phyloP scores from a whole-genome alignment of 2,113 vertebrate species.

The Genyomyrus donnyi region DNA sequence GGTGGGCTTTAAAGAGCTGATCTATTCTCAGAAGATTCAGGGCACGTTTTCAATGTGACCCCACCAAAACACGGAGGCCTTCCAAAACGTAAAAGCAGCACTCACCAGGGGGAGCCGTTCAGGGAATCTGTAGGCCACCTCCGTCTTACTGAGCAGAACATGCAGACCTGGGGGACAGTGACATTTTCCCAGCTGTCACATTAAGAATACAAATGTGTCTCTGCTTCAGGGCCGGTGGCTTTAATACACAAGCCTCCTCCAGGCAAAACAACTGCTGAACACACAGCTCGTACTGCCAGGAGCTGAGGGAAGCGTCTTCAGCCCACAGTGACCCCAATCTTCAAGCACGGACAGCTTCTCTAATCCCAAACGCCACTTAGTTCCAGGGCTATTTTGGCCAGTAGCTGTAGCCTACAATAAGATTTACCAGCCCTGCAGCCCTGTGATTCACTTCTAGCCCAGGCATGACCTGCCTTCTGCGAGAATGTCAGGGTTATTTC shows the following conservation, averaged over 20 bases:
- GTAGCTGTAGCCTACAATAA: not conserved
- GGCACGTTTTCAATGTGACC: not conserved
- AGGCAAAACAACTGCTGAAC: not conserved
- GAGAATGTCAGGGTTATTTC: not conserved
- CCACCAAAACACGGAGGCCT: not conserved
- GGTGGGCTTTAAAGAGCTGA: not conserved
- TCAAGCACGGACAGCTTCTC: not conserved
- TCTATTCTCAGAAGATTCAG: not conserved
- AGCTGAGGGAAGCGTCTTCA: not conserved
- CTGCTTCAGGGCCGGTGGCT: not conserved
- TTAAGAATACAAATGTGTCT: not conserved
- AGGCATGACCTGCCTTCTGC: not conserved
- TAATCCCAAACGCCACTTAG: not conserved
- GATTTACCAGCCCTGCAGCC: not conserved
- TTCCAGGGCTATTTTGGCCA: not conserved
- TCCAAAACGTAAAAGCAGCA: slow-evolving; percentile 13
- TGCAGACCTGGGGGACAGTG: slow-evolving; percentile 72
- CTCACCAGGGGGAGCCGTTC: slow-evolving; percentile 90
- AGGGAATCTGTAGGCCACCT: slow-evolving; percentile 85
- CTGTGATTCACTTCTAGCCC: not conserved
- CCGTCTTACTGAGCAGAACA: slow-evolving; percentile 85
- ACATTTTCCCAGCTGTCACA: not conserved
- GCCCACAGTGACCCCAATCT: not conserved
- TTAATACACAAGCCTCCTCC: not conserved
- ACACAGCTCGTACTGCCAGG: not conserved